Evolutionary conservation across 2,888 invertebrate species (phyloP), one percentile per base, ranked within the genome.

Genomic region (Troides oblongomaculatus): DNA sequence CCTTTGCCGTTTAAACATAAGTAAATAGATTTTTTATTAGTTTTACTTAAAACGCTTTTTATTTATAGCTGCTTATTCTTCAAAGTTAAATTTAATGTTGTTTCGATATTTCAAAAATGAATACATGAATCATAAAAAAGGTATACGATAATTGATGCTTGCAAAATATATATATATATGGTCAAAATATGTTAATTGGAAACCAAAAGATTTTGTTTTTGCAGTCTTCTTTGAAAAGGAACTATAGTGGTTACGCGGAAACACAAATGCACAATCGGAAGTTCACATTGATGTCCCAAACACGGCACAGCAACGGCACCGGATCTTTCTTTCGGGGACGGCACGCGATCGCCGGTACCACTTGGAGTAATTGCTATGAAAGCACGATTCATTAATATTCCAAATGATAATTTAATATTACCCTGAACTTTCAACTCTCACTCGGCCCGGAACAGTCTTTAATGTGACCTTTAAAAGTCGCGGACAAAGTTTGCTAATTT

Each of bases 301-400:
- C 71, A 74, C 68, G 63, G 76, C 74, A 74, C 74, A 72, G 72
- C 74, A 72, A 75, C 72, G 75, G 75, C 76, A 77, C 76, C 77
- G 76, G 74, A 78, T 80, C 84, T 84, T 86, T 85, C 84, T 79
- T 82, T 61, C 79, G 74, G 78, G 75, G 77, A 75, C 75, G 81
- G 80, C 89, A 90, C 89, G 89, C 89, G 82, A 90, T 74, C 77
- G 71, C 73, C 74, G 81, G 88, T 89, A 87, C 89, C 90, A 89
- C 86, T 89, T 84, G 82, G 83, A 68, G 86, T 90, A 90, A 90
- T 90, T 89, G 83, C 84, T 81, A 70, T 70, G 73, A 75, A 84
- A 78, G 77, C 77, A 78, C 75, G 75, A 73, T 78, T 84, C 84
- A 85, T 88, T 88, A 89, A 83, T 89, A 88, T 86, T 85, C 84